Evolutionary conservation across 1,140 invertebrate genomes (phyloP).

Genomic region (Lamellibrachia luymesi): DNA sequence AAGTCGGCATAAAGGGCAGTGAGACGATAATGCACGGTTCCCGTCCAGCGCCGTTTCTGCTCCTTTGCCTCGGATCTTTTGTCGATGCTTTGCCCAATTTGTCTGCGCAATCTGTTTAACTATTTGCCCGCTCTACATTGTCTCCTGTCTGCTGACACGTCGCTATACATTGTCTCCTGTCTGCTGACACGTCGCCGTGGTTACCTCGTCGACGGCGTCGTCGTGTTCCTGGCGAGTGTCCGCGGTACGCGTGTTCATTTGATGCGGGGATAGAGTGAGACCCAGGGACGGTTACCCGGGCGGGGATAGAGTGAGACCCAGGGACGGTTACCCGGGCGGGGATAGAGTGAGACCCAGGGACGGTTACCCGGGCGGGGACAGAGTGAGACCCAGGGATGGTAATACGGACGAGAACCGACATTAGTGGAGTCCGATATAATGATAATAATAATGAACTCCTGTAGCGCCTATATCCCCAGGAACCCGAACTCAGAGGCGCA

Average conservation of each 20-base stretch:
- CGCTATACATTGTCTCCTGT: neutral
- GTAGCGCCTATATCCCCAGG: no score
- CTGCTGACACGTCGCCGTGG: neutral
- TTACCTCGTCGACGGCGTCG: neutral
- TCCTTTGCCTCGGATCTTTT: neutral
- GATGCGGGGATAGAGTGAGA: neutral
- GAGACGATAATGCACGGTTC: neutral
- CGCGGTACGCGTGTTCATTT: no score
- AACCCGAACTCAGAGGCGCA: no score
- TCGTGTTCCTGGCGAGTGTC: neutral
- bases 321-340: neutral
- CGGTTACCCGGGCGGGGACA: no score
- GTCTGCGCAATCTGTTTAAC: neutral
- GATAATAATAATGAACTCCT: no score
- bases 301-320: neutral
- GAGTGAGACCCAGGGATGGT: neutral
- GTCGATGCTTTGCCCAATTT: neutral
- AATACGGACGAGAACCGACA: neutral
- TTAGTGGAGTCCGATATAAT: neutral
- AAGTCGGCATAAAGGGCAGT: slow-evolving; percentile 3
- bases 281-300: no score
- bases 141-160: neutral
- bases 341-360: neutral
- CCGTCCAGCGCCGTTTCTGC: neutral
- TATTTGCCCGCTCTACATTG: neutral